These are phyloP conservation scores for Andrena haemorrhoa DNA, from an alignment of 2,888 invertebrate species.

Conservation along the genomic window DNA sequence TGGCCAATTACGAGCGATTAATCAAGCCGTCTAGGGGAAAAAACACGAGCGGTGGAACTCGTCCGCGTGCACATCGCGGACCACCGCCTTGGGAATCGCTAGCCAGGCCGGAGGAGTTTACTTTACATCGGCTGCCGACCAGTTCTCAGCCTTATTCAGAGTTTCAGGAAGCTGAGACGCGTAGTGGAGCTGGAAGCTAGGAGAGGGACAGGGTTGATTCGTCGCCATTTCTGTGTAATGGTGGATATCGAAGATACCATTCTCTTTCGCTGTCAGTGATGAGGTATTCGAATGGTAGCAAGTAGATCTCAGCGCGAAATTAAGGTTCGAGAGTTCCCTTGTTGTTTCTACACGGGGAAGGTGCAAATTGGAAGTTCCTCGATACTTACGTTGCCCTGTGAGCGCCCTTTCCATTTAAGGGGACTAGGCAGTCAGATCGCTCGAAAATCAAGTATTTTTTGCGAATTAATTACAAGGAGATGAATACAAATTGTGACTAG, in stretches of 20 bases:
- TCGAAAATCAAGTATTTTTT: too few species aligned
- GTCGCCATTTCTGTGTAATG: constrained; percentile 15
- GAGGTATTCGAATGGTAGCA: background rate
- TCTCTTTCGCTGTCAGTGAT: background rate
- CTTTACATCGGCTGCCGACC: constrained; percentile 35
- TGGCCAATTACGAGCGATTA: constrained; percentile 69
- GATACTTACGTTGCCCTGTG: too few species aligned
- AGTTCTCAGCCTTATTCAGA: constrained; percentile 62
- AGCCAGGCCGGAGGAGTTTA: constrained; percentile 10
- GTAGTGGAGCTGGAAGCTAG: background rate
- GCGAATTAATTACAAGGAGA: too few species aligned
- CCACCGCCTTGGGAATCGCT: constrained; percentile 51
- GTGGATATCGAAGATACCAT: constrained; percentile 11
- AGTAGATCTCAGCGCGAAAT: background rate
- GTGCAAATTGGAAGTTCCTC: too few species aligned
- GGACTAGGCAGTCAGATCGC: too few species aligned
- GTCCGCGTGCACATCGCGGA: constrained; percentile 33
- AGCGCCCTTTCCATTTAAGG: too few species aligned
- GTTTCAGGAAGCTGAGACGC: constrained; percentile 51
- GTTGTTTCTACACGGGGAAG: too few species aligned
- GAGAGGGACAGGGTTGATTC: background rate
- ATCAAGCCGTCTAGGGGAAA: constrained; percentile 48
- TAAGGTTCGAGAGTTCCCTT: background rate
- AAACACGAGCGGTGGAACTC: constrained; percentile 35
- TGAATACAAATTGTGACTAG: too few species aligned